Percentiles rank a stretch among this genome's conserved stretches.
phyloP scores from a whole-genome alignment of 2,113 vertebrate species.

The Leucosticte australis region DNA sequence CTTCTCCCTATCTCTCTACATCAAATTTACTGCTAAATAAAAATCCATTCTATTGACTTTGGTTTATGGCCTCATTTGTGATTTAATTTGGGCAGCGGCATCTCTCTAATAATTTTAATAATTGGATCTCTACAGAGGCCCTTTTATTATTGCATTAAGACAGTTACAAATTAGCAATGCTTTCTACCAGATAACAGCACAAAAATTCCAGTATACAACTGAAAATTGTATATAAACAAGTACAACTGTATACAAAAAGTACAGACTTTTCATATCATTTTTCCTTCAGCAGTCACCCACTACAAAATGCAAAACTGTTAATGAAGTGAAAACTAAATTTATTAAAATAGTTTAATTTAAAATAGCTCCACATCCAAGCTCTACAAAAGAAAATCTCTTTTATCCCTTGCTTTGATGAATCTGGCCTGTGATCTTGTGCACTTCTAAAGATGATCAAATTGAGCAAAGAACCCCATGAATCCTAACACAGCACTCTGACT shows the following conservation, averaged over 20 bases:
- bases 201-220: not conserved
- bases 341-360: slow-evolving; percentile 39
- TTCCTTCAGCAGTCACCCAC: not conserved
- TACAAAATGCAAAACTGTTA: not conserved
- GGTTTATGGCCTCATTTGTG: not conserved
- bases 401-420: slow-evolving; percentile 48
- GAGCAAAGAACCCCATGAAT: slow-evolving; percentile 22
- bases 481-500: not conserved
- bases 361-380: not conserved
- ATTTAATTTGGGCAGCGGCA: not conserved
- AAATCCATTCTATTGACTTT: not conserved
- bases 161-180: not conserved
- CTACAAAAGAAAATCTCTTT: slow-evolving; percentile 45
- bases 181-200: not conserved
- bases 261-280: not conserved
- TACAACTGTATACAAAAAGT: not conserved
- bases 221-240: not conserved
- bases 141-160: not conserved
- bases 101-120: not conserved
- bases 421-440: slow-evolving; percentile 38
- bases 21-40: not conserved
- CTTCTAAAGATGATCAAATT: slow-evolving; percentile 46
- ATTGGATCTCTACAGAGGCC: not conserved
- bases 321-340: not conserved
- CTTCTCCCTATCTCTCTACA: not conserved